Base-by-base conservation (phyloP, 2,888 invertebrate species). In the Quadroppia sp. region DNA sequence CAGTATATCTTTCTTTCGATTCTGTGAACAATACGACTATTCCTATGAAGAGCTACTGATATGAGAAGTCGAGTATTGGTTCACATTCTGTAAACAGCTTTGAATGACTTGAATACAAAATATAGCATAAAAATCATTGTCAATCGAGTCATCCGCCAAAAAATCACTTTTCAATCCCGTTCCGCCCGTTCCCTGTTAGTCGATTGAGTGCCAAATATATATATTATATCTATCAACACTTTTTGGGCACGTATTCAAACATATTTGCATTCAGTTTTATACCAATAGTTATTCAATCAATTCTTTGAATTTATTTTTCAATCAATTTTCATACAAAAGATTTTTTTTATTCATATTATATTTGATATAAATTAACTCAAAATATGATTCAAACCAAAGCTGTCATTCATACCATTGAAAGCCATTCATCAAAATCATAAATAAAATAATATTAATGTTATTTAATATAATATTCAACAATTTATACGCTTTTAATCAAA, bases 131-230 rank as follows among this genome's bases (percentile, higher is more conserved):
- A 61, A 32, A 61, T 61, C 4, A 61, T 61, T 28, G 61, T 53
- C 53, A 53, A 13, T 23, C 53, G 25, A 53, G 53, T 61, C 25
- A 30, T 32, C 17, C 32, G 61, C 61, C 61, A 61, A 61, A 61
- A 61, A 17, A n/a, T n/a, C 15, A 61, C 32, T 28, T 32, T 61
- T 28, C 30, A 7, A 6, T 61, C 30, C 3, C 30, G 61, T 30
- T 61, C 61, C 61, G 61, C 61, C 61, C 32, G 61, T 61, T 61
- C 61, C 17, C 4, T 61, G 61, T 61, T 61, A 13, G 30, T 6
- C 61, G 2, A 32, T 17, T 32, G 2, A 30, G 30, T 32, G 32
- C 28, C 32, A 61, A 30, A 61, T 61, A 30, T 61, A 30, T 30
- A 61, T 61, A 61, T 17, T 32, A 61, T n/a, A n/a, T n/a, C n/a